phyloP scores from a whole-genome alignment of 1,140 invertebrate species.

The Dreissena polymorpha region DNA sequence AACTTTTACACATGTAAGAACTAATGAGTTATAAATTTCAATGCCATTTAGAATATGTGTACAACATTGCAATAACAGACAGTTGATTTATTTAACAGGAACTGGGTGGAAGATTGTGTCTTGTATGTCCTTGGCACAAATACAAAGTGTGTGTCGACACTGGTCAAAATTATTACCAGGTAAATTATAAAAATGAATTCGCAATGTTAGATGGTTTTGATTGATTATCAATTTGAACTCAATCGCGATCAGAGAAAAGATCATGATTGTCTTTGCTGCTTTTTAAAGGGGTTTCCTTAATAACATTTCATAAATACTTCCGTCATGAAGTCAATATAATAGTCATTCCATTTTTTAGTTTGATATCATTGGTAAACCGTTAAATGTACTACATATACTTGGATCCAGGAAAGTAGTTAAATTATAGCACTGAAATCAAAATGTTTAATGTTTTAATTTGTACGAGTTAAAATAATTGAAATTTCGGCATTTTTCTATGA shows the following conservation, averaged over 20 bases:
- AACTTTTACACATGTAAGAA: not conserved
- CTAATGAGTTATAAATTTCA: not conserved
- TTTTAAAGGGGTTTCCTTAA: no score
- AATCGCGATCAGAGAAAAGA: no score
- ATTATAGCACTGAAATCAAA: no score
- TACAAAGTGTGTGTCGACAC: conserved; percentile 63
- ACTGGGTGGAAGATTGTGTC: conserved; percentile 57
- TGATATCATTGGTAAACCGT: no score
- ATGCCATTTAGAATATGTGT: not conserved
- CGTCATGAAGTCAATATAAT: no score
- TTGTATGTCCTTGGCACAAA: conserved; percentile 69
- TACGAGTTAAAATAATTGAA: not conserved
- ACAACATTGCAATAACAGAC: not conserved
- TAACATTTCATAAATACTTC: no score
- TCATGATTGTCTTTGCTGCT: no score
- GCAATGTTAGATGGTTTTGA: not conserved
- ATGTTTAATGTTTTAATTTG: no score
- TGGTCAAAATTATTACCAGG: conserved; percentile 67
- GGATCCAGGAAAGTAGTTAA: no score
- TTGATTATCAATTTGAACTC: no score
- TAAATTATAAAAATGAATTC: conserved; percentile 15
- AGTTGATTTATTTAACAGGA: conserved; percentile 59
- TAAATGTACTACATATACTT: no score
- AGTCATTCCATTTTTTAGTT: no score
- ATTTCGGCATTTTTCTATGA: not conserved